A percentile compares a stretch with the other conserved stretches of the same genome.
These are phyloP conservation scores for Mimumesa dahlbomi DNA, from an alignment of 2,888 invertebrate species.

Conservation along the genomic window DNA sequence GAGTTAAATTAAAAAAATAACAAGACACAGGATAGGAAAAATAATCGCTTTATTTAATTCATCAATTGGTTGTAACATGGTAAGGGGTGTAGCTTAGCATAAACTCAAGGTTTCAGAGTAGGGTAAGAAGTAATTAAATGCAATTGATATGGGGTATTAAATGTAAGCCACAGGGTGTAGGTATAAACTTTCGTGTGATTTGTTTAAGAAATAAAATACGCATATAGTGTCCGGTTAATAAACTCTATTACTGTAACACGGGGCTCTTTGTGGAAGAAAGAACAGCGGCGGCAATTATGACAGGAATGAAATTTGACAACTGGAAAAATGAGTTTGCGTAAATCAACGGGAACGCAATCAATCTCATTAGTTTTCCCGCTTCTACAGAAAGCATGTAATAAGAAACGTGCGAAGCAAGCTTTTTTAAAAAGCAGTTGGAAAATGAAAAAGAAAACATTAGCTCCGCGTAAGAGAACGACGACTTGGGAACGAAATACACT, in stretches of 20 bases:
- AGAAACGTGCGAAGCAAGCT: constrained; percentile 14
- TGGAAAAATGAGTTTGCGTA: neutral
- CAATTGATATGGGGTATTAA: neutral
- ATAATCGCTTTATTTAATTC: neutral
- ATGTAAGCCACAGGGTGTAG: neutral
- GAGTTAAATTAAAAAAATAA: neutral
- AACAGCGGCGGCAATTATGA: constrained; percentile 22
- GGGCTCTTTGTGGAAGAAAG: constrained; percentile 7
- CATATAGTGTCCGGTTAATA: neutral
- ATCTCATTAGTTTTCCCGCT: too few species aligned
- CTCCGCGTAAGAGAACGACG: constrained; percentile 21
- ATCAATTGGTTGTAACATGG: neutral
- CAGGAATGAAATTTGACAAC: constrained; percentile 6
- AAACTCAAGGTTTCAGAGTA: neutral
- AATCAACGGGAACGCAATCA: constrained; percentile 3
- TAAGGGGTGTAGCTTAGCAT: neutral
- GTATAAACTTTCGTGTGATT: too few species aligned
- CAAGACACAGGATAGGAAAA: neutral
- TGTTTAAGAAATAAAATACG: too few species aligned
- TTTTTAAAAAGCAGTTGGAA: constrained; percentile 34
- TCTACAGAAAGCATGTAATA: neutral
- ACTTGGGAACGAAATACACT: constrained; percentile 38
- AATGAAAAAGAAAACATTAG: constrained; percentile 41
- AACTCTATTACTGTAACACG: neutral
- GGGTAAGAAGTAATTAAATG: neutral